phyloP scores from a whole-genome alignment of 2,888 invertebrate species.

The Nipponacmea schrenckii region DNA sequence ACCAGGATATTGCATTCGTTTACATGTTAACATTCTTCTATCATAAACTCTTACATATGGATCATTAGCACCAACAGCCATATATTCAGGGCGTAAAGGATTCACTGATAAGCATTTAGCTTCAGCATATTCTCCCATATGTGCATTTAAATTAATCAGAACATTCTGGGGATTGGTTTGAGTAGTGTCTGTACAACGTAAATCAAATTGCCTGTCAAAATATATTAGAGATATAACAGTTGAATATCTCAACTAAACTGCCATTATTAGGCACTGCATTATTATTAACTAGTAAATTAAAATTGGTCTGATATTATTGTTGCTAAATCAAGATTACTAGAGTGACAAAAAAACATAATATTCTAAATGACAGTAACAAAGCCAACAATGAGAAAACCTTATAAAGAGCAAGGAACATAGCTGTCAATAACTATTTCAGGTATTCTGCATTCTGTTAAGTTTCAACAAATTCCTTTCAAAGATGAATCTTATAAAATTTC shows the following conservation, averaged over 20 bases:
- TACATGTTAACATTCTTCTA: slow-evolving; percentile 73
- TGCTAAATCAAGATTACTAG: too few relatives aligned
- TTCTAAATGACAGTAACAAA: too few relatives aligned
- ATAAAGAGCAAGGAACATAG: too few relatives aligned
- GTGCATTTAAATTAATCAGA: slow-evolving; percentile 81
- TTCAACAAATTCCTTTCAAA: too few relatives aligned
- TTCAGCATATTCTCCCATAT: slow-evolving; percentile 81
- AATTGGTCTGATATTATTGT: too few relatives aligned
- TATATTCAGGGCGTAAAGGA: slow-evolving; percentile 81
- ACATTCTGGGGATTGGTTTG: slow-evolving; percentile 74
- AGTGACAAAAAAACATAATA: too few relatives aligned
- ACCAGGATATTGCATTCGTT: slow-evolving; percentile 56
- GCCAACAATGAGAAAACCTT: too few relatives aligned
- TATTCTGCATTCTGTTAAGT: too few relatives aligned
- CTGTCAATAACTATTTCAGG: too few relatives aligned
- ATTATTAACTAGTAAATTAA: too few relatives aligned
- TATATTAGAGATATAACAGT: slow-evolving; percentile 17
- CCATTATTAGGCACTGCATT: too few relatives aligned
- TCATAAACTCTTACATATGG: slow-evolving; percentile 93
- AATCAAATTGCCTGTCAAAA: slow-evolving; percentile 82
- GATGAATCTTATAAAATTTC: too few relatives aligned
- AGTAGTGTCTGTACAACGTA: slow-evolving; percentile 84
- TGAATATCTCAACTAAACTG: not conserved
- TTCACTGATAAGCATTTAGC: slow-evolving; percentile 93
- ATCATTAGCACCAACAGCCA: slow-evolving; percentile 95